Percentiles rank a stretch among this genome's conserved stretches.
Conservation (phyloP, 2,888 invertebrate genomes). For the Pseudoips prasinana region DNA sequence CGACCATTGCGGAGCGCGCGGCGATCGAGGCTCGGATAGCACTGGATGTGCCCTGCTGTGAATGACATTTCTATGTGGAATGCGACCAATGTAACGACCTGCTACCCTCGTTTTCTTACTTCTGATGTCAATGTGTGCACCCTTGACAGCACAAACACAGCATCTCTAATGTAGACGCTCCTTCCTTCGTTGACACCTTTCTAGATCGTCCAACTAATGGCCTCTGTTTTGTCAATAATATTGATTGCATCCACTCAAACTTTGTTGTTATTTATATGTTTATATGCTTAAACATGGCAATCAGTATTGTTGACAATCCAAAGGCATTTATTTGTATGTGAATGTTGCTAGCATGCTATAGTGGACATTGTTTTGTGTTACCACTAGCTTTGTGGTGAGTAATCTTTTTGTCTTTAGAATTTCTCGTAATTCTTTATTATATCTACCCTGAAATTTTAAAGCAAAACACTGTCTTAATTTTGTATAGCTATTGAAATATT, state of each 20-base stretch:
- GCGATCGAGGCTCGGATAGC: constrained; percentile 54
- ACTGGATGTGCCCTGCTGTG: constrained; percentile 69
- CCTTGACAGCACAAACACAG: constrained; percentile 69
- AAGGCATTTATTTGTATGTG: constrained; percentile 51
- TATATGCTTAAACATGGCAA: neutral
- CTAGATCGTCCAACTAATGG: constrained; percentile 78
- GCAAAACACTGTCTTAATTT: constrained; percentile 24
- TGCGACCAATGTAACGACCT: constrained; percentile 61
- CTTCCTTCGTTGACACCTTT: constrained; percentile 81
- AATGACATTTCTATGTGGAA: constrained; percentile 73
- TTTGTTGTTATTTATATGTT: neutral
- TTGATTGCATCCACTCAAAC: constrained; percentile 6
- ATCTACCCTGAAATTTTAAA: constrained; percentile 1
- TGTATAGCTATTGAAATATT: constrained; percentile 28
- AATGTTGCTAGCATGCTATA: constrained; percentile 65
- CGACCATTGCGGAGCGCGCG: constrained; percentile 70
- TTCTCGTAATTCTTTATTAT: neutral
- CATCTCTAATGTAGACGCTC: constrained; percentile 72
- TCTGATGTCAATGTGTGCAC: constrained; percentile 70
- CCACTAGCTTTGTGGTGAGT: neutral
- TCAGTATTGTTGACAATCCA: constrained; percentile 48
- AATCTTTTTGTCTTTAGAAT: no score
- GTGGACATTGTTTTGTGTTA: constrained; percentile 55
- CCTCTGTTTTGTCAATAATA: constrained; percentile 57
- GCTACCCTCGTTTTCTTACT: constrained; percentile 46